Conservation (phyloP, 2,113 vertebrate species). For the Macquaria australasica region DNA sequence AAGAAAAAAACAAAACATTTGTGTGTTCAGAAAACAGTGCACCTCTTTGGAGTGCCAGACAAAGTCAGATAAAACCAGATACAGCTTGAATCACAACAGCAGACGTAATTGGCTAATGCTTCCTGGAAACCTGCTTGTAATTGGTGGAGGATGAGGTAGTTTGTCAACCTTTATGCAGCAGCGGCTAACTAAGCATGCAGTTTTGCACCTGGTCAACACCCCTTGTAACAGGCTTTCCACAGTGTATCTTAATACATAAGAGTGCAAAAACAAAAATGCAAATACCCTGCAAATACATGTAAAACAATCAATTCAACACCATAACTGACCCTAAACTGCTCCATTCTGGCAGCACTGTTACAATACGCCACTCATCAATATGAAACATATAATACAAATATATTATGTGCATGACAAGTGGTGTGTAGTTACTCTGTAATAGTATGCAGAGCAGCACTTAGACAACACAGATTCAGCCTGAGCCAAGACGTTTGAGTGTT, state of each 20-base stretch:
- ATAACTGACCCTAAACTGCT: neutral
- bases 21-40: neutral
- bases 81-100: conserved; percentile 19
- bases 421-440: neutral
- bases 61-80: neutral
- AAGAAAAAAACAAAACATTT: neutral
- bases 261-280: neutral
- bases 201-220: neutral
- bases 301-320: neutral
- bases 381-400: neutral
- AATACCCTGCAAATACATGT: neutral
- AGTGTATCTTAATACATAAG: neutral
- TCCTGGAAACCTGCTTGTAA: neutral
- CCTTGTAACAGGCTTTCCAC: too few relatives aligned
- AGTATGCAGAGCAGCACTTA: neutral
- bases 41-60: neutral
- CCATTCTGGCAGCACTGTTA: neutral
- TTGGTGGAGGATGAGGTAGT: neutral
- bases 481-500: neutral
- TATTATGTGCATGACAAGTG: neutral
- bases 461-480: neutral
- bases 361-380: too few relatives aligned
- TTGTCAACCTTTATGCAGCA: neutral
- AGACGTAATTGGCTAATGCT: neutral
- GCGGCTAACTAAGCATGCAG: neutral